Conservation (phyloP, 2,797 vertebrate species). For the Eidolon dupreanum region DNA sequence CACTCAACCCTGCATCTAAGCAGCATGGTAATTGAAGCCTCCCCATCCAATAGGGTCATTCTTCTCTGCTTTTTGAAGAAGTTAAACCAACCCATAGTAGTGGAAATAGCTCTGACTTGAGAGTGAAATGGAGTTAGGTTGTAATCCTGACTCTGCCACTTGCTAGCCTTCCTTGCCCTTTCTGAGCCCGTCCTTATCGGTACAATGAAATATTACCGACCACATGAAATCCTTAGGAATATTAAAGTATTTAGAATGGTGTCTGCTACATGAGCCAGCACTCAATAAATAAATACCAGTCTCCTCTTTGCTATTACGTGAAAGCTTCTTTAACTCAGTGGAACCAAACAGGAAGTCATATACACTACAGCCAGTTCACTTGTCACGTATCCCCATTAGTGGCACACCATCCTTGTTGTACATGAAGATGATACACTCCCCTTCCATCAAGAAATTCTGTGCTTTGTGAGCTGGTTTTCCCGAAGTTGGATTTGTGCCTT, state of each 20-base stretch:
- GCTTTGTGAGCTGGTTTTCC: neutral
- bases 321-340: neutral
- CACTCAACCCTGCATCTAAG: neutral
- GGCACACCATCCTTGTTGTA: too few relatives aligned
- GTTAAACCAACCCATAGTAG: neutral
- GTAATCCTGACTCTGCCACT: neutral
- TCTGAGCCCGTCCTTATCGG: neutral
- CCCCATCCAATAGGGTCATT: neutral
- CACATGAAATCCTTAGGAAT: neutral
- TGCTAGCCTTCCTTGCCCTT: neutral
- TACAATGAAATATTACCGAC: neutral
- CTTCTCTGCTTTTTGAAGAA: neutral
- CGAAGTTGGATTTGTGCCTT: neutral
- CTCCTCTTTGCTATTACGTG: neutral
- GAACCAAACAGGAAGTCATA: neutral
- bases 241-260: neutral
- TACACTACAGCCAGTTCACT: neutral
- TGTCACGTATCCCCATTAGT: neutral
- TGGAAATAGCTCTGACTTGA: neutral
- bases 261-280: neutral
- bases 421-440: neutral
- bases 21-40: neutral
- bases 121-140: neutral
- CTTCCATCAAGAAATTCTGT: neutral
- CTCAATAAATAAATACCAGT: neutral